Base-by-base conservation (phyloP, 2,797 vertebrate genomes). In the Morus bassanus region DNA sequence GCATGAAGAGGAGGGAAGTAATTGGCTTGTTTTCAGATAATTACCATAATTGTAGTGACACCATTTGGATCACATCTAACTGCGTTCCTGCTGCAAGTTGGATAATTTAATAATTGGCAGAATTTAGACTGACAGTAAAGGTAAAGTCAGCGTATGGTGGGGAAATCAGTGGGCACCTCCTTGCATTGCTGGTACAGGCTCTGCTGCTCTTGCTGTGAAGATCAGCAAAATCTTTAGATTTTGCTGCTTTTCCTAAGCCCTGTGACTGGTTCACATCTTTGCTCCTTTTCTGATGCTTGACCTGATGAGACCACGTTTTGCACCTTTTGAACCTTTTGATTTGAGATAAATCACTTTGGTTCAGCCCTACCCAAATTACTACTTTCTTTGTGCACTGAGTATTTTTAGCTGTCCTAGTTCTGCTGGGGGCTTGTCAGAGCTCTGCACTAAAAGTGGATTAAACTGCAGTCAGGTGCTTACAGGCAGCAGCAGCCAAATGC, bases 21-120 rank as follows among this genome's bases (percentile, higher is more conserved):
- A 97, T 96, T 96, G 96, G 96, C 95, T 97, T 96, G 95, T 97
- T 96, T 97, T 97, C 96, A 97, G 96, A 89, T 96, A 97, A 97
- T 96, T 96, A 96, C 93, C 96, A 96, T 97, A 97, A 97, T 96
- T 97, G 95, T 95, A 94, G 95, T 96, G 96, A 97, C 96, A 97
- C 96, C 95, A 89, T 96, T 96, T 96, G 96, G 96, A 96, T 96
- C 96, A 80, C 95, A 95, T 96, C 92, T 94, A 93, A 91, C 95
- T 86, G 92, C 1, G 6, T 94, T 96, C 82, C 91, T 96, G 89
- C 94, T 96, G 91, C 95, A 96, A 85, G 85, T 95, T 94, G 93
- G 80, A 92, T 96, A 96, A 97, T 96, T 95, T 96, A 96, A 95
- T 97, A 97, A 96, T 93, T 94, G 95, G 89, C 89, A 93, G 89